phyloP scores from a whole-genome alignment of 2,888 invertebrate species.

The Zhengitettix transpicula region DNA sequence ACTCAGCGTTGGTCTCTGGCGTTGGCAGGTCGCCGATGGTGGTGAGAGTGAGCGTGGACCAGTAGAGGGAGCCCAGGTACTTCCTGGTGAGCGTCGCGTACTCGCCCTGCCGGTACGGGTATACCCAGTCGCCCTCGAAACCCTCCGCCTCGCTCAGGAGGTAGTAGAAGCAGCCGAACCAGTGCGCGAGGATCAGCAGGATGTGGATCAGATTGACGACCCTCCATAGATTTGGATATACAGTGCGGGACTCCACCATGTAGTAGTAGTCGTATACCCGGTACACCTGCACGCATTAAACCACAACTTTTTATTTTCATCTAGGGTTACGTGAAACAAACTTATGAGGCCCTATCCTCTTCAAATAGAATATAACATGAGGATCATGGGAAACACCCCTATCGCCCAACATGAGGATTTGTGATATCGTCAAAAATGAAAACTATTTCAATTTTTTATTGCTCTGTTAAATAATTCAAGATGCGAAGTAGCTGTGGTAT shows the following conservation, averaged over 20 bases:
- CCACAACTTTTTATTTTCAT: background rate
- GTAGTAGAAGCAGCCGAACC: slow-evolving; percentile 97
- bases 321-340: too few species aligned
- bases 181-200: slow-evolving; percentile 83
- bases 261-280: slow-evolving; percentile 85
- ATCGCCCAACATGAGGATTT: too few species aligned
- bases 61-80: slow-evolving; percentile 87
- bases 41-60: slow-evolving; percentile 90
- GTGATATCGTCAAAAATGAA: too few species aligned
- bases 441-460: too few species aligned
- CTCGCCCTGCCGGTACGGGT: slow-evolving; percentile 72
- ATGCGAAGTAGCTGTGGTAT: too few species aligned
- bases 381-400: too few species aligned
- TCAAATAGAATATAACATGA: too few species aligned
- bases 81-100: slow-evolving; percentile 81
- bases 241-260: slow-evolving; percentile 88
- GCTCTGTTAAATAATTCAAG: too few species aligned
- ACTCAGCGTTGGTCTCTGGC: slow-evolving; percentile 92
- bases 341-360: too few species aligned
- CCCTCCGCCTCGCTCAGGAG: slow-evolving; percentile 81
- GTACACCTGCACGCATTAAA: slow-evolving; percentile 38
- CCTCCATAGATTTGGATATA: slow-evolving; percentile 91
- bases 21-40: slow-evolving; percentile 93
- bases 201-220: slow-evolving; percentile 91
- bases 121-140: slow-evolving; percentile 81